Evolutionary conservation across 1,140 invertebrate species (phyloP).

Genomic region (Drosophila pseudoobscura): DNA sequence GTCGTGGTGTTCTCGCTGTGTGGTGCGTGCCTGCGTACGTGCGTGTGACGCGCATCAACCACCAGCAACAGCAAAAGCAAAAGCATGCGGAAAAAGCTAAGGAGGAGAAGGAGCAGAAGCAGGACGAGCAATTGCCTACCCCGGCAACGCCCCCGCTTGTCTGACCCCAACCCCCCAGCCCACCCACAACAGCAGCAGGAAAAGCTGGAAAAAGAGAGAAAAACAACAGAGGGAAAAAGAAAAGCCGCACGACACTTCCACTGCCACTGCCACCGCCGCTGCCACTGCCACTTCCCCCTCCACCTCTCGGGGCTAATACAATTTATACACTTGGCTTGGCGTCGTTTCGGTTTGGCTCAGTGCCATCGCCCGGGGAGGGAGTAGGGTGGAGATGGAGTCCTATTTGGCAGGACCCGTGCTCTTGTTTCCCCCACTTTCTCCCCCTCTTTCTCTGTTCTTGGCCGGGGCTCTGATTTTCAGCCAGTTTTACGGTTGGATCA

Average conservation of each 20-base stretch:
- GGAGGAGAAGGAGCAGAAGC: background rate
- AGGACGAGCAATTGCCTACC: slow-evolving; percentile 53
- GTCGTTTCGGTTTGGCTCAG: slow-evolving; percentile 76
- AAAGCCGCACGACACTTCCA: slow-evolving; percentile 69
- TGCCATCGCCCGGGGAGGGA: slow-evolving; percentile 50
- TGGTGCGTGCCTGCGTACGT: slow-evolving; percentile 47
- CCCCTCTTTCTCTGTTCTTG: slow-evolving; percentile 17
- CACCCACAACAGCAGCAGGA: background rate
- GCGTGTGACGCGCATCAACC: slow-evolving; percentile 68
- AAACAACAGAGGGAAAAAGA: slow-evolving; percentile 8
- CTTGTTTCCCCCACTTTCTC: background rate
- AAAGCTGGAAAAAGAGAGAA: slow-evolving; percentile 2
- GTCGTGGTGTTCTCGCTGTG: background rate
- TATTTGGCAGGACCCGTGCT: slow-evolving; percentile 39
- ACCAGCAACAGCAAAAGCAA: slow-evolving; percentile 31
- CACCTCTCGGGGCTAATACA: slow-evolving; percentile 67
- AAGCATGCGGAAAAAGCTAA: background rate
- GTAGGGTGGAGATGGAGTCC: background rate
- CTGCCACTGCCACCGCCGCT: no score
- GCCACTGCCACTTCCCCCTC: no score
- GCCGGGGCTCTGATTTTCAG: slow-evolving; percentile 64
- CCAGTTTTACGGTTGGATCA: slow-evolving; percentile 80
- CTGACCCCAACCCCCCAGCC: background rate
- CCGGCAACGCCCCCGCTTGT: slow-evolving; percentile 11
- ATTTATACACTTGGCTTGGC: slow-evolving; percentile 80